Evolutionary conservation across 2,113 vertebrate genomes (phyloP), one percentile per base, ranked within the genome.

Genomic region (Cebus imitator): DNA sequence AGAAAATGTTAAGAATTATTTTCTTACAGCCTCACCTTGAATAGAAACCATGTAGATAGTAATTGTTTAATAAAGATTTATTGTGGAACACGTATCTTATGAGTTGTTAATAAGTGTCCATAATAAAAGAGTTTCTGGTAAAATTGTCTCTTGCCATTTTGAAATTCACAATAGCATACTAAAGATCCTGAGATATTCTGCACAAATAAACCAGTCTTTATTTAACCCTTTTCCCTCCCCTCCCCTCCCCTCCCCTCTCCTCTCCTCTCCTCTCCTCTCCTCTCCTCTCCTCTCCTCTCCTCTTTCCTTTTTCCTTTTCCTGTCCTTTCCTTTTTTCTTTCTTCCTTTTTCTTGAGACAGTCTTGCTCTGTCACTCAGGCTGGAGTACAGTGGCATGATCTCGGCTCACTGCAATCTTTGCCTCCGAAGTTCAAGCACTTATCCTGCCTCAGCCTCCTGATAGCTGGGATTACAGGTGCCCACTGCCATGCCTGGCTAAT

Each of bases 1-100:
- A 50, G 40, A 45, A 83, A 95, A 79, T 48, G 12, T 76, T 45
- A 43, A 37, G n/a, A 57, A 70, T 87, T 91, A 91, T 94, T 72
- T 91, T 83, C 75, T 70, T 68, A 78, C 91, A 87, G 50, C 11
- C 6, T 97, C 70, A 81, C 20, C 6, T 57, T 48, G 57, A 76
- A 32, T 35, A 43, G 57, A 86, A 61, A 57, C 45, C 25, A 82
- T 30, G 30, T 18, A 94, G 64, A 21, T 27, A 52, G 40, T 61
- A 37, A 64, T 75, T 76, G 25, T 70, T 35, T 37, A 35, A 27
- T 23, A 17, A 82, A 27, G 30, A 84, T 73, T 83, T 91, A 83
- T 87, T 61, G 58, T 35, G n/a, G 35, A 52, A 4, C 81, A 87
- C 9, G 40, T 50, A 10, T 82, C 30, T 50, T 50, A 23, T 37